Percentiles rank a stretch among this genome's conserved stretches.
Evolutionary conservation across 2,888 invertebrate species (phyloP).

Genomic region (Aleiodes alternator): DNA sequence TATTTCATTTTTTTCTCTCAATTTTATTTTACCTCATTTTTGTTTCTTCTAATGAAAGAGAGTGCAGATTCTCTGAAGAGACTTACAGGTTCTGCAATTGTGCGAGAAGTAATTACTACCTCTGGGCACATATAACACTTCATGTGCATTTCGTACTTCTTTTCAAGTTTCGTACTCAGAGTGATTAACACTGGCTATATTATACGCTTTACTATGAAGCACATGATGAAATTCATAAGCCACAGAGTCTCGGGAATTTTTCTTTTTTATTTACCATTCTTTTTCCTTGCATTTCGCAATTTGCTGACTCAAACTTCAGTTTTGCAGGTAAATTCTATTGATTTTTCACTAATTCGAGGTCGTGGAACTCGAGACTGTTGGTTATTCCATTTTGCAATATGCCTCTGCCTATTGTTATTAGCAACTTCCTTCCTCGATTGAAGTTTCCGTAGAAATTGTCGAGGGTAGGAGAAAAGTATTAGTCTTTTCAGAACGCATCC

Average conservation of each 20-base stretch:
- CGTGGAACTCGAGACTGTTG: no score
- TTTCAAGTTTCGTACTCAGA: slow-evolving; percentile 15
- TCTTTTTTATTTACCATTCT: slow-evolving; percentile 9
- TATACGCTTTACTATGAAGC: slow-evolving; percentile 8
- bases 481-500: no score
- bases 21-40: neutral
- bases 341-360: no score
- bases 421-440: no score
- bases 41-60: neutral
- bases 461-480: no score
- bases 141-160: slow-evolving; percentile 12
- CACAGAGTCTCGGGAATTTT: neutral
- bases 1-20: neutral
- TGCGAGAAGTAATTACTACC: slow-evolving; percentile 32
- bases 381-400: no score
- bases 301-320: neutral
- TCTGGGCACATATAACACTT: slow-evolving; percentile 21
- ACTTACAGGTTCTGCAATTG: slow-evolving; percentile 1
- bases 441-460: no score
- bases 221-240: slow-evolving; percentile 32
- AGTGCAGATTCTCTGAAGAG: neutral
- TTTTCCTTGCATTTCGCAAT: neutral
- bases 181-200: slow-evolving; percentile 25
- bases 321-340: no score
- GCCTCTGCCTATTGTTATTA: no score